Conservation (phyloP, 2,888 invertebrate species). For the Campaea margaritaria region DNA sequence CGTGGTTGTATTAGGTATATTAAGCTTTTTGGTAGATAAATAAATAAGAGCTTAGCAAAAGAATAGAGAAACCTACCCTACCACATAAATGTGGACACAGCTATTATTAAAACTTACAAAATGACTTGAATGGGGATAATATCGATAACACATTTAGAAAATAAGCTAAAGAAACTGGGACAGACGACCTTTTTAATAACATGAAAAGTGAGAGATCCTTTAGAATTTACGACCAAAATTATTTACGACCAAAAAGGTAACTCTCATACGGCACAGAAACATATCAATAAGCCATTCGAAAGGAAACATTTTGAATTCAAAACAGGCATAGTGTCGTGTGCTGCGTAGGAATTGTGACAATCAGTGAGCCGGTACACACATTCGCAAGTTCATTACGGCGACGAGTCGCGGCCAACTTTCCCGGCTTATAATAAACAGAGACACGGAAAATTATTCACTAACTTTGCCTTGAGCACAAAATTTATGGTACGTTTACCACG, state of each 20-base stretch:
- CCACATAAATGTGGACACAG: no score
- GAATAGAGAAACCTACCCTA: no score
- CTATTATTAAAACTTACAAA: no score
- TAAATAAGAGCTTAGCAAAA: no score
- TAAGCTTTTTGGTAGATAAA: neutral
- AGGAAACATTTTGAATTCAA: slow-evolving; percentile 30
- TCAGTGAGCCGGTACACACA: slow-evolving; percentile 65
- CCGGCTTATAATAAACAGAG: slow-evolving; percentile 82
- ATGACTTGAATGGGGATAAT: no score
- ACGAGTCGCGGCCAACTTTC: slow-evolving; percentile 73
- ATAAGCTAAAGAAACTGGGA: no score
- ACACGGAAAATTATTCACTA: slow-evolving; percentile 83
- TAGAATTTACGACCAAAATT: neutral
- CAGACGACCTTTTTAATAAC: neutral
- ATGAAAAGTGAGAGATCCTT: neutral
- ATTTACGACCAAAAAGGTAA: neutral
- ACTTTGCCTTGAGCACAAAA: slow-evolving; percentile 77
- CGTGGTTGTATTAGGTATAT: slow-evolving; percentile 15
- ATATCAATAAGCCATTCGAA: slow-evolving; percentile 18
- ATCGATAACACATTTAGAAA: no score
- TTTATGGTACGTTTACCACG: slow-evolving; percentile 82
- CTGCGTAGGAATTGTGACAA: slow-evolving; percentile 48
- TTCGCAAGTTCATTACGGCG: slow-evolving; percentile 73
- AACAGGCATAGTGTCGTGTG: slow-evolving; percentile 33
- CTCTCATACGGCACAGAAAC: slow-evolving; percentile 8